Conservation (phyloP, 2,888 invertebrate species). For the Meteorus cinctellus region DNA sequence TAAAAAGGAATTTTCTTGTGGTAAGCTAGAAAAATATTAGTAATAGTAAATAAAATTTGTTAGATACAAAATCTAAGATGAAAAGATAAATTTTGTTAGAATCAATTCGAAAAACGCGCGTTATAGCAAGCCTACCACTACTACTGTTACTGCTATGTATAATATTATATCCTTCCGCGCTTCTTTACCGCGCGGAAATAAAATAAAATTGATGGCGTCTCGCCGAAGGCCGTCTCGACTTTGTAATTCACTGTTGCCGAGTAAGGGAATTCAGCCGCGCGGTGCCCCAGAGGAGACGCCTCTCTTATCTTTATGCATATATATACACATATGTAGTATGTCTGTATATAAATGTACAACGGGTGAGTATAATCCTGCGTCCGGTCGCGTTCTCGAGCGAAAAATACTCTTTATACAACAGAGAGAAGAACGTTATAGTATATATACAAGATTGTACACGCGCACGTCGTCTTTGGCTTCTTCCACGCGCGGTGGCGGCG, state of each 20-base stretch:
- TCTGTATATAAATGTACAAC: conserved; percentile 14
- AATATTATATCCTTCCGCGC: conserved; percentile 2
- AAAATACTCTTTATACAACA: conserved; percentile 2
- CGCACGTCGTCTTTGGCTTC: conserved; percentile 21
- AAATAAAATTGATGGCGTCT: conserved; percentile 47
- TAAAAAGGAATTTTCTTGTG: too few species aligned
- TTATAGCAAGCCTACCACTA: neutral
- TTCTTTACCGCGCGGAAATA: conserved; percentile 38
- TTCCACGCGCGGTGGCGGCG: conserved; percentile 28
- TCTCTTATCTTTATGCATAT: conserved; percentile 60
- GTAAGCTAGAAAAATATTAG: too few species aligned
- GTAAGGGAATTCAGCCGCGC: conserved; percentile 46
- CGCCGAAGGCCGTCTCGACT: conserved; percentile 50
- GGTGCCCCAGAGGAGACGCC: conserved; percentile 52
- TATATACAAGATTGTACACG: neutral
- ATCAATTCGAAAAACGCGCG: neutral
- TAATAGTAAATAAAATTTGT: neutral
- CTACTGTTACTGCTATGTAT: neutral
- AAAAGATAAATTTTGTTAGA: neutral
- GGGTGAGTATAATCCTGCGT: conserved; percentile 45
- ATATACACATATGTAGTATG: conserved; percentile 20
- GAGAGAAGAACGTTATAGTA: neutral
- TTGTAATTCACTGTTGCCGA: conserved; percentile 50
- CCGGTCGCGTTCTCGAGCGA: conserved; percentile 32
- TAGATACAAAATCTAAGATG: neutral